Evolutionary conservation across 2,797 vertebrate genomes (phyloP).

Genomic region (Karalla daura): DNA sequence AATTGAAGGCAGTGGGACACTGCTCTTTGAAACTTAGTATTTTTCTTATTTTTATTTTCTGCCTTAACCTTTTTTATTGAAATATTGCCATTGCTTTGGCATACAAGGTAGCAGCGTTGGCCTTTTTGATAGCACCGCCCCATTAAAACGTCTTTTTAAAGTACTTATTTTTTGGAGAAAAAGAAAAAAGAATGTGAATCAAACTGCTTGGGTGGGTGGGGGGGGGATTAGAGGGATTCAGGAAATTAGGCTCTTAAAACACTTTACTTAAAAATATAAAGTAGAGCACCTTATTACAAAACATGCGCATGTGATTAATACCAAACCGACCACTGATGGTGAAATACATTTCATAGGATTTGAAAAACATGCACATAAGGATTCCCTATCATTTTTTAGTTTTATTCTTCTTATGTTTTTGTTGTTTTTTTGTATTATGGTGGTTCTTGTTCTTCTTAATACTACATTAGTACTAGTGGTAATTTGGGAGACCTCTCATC

Average conservation of each 20-base stretch:
- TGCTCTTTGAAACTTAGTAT: conserved; percentile 61
- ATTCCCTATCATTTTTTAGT: conserved; percentile 78
- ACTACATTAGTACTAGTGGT: conserved; percentile 62
- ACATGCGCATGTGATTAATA: conserved; percentile 74
- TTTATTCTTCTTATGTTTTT: no score
- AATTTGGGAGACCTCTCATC: conserved; percentile 66
- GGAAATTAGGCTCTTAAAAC: conserved; percentile 77
- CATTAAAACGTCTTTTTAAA: conserved; percentile 57
- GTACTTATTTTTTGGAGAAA: conserved; percentile 71
- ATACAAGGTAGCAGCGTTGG: conserved; percentile 72
- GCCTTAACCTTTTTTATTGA: conserved; percentile 74
- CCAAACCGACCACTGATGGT: conserved; percentile 84
- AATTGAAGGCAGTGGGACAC: conserved; percentile 59
- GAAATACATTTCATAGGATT: conserved; percentile 71
- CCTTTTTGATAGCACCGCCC: conserved; percentile 65
- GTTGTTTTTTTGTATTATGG: conserved; percentile 62
- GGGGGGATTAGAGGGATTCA: conserved; percentile 67
- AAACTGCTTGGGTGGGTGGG: conserved; percentile 62
- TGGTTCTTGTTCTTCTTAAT: conserved; percentile 73
- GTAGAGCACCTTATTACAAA: conserved; percentile 85
- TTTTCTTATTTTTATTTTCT: conserved; percentile 65
- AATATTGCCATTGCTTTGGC: conserved; percentile 66
- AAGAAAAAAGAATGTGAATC: conserved; percentile 78
- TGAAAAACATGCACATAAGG: conserved; percentile 78
- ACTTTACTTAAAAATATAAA: conserved; percentile 70